Evolutionary conservation across 1,140 invertebrate species (phyloP), one percentile per base, ranked within the genome.

Genomic region (Atta cephalotes): DNA sequence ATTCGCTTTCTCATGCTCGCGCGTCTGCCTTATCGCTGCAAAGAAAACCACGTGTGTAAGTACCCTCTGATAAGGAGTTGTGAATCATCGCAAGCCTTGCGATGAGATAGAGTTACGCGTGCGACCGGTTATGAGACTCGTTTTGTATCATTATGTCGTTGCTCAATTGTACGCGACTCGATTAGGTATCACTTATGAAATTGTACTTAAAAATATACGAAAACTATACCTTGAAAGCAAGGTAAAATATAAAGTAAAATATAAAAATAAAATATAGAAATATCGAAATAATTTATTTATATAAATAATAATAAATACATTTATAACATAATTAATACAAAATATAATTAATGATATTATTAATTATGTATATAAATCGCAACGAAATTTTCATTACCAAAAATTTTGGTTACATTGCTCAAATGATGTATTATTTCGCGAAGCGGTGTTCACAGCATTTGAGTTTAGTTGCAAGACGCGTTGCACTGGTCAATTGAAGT

Each of bases 21-120:
- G 62, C 45, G 72, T 62, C 51, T 63, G 58, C 77, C 70, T 89
- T 89, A 58, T 70, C 70, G 56, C 12, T 70, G 62, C 10, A 71
- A 53, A 72, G 76, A 65, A 88, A 80, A 85, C 53, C 88, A 84
- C 49, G 79, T 80, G 76, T 82, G 82, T 77, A 60, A 88, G 71
- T 88, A 63, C 56, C 28, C 39, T 62, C 31, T 49, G 89, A 90
- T 90, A 90, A 90, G 53, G 14, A 62, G 25, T 7, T n/a, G 80
- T 90, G 89, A 90, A 88, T 90, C 89, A 90, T 89, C 66, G 10
- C 56, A 25, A 35, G 18, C n/a, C 58, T 25, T 74, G 78, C 25
- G 31, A 56, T 18, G 28, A 71, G 78, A 87, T 84, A 87, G 66
- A 86, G 35, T 82, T 84, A 87, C 53, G 79, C 68, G 78, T 53